A percentile compares a stretch with the other conserved stretches of the same genome.
These are phyloP conservation scores for Catotricha subobsoleta DNA, from an alignment of 2,888 invertebrate species.

Conservation along the genomic window DNA sequence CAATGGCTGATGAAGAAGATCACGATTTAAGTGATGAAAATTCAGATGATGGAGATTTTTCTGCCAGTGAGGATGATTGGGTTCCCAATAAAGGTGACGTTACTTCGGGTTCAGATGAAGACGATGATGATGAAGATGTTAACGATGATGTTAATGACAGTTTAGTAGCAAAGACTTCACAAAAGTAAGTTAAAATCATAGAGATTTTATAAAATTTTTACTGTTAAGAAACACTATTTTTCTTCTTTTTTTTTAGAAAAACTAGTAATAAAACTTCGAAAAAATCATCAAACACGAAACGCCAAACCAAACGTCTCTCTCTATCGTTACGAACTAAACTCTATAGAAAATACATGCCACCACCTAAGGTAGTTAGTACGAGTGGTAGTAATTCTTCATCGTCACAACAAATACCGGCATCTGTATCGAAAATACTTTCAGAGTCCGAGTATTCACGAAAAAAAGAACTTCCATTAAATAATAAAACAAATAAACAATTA, in stretches of 20 bases:
- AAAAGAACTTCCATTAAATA: not conserved
- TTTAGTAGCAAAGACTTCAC: not conserved
- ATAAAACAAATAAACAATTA: not conserved
- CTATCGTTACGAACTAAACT: slow-evolving; percentile 14
- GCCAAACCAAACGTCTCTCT: not conserved
- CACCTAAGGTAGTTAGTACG: slow-evolving; percentile 17
- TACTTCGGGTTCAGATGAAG: not conserved
- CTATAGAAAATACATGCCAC: slow-evolving; percentile 24
- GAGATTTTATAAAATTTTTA: not conserved
- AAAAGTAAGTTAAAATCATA: not conserved
- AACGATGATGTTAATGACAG: not conserved
- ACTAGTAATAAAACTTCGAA: not conserved
- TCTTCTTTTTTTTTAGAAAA: not conserved
- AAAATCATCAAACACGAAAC: not conserved
- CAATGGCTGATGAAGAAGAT: no score
- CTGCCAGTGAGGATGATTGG: slow-evolving; percentile 28
- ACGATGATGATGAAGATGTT: not conserved
- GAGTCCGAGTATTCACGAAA: not conserved
- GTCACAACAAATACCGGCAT: not conserved
- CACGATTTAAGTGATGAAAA: not conserved
- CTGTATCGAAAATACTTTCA: not conserved
- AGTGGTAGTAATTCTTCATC: slow-evolving; percentile 9
- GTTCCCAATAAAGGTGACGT: slow-evolving; percentile 17
- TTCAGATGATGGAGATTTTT: slow-evolving; percentile 21
- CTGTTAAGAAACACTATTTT: not conserved